A percentile compares a stretch with the other conserved stretches of the same genome.
These are phyloP conservation scores for Cheilosia scutellata DNA, from an alignment of 2,888 invertebrate genomes.

Conservation along the genomic window DNA sequence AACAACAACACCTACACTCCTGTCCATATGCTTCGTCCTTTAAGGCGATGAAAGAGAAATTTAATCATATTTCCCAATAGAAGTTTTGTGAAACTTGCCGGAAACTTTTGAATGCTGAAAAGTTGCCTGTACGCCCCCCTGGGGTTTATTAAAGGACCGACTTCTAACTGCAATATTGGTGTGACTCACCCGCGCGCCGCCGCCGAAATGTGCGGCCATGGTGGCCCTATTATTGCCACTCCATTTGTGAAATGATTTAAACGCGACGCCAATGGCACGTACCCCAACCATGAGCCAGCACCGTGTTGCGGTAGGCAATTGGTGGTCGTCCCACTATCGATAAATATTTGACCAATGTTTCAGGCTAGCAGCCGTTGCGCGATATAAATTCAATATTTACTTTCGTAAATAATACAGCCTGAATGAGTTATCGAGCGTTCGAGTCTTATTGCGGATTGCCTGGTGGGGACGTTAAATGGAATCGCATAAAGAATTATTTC, in stretches of 20 bases:
- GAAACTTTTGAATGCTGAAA: constrained; percentile 31
- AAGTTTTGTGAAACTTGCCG: constrained; percentile 30
- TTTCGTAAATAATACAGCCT: constrained; percentile 59
- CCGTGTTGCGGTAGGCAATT: constrained; percentile 56
- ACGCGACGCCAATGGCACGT: constrained; percentile 26
- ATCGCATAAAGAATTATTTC: constrained; percentile 55
- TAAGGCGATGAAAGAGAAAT: constrained; percentile 35
- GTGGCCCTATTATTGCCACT: constrained; percentile 62
- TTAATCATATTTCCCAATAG: constrained; percentile 48
- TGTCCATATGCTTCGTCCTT: background rate
- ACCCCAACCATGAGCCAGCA: background rate
- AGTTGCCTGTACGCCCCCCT: background rate
- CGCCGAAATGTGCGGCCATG: background rate
- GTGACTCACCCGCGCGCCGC: background rate
- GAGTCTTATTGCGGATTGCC: constrained; percentile 17
- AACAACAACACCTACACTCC: constrained; percentile 23
- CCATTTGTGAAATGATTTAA: constrained; percentile 54
- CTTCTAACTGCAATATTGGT: constrained; percentile 24
- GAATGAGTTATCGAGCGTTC: constrained; percentile 56
- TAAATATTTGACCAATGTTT: constrained; percentile 61
- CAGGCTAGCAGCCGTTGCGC: constrained; percentile 29
- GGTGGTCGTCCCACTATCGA: constrained; percentile 38
- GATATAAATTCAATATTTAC: constrained; percentile 69
- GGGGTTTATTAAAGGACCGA: constrained; percentile 40
- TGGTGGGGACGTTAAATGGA: constrained; percentile 55